Evolutionary conservation across 1,140 invertebrate genomes (phyloP), one percentile per base, ranked within the genome.

Genomic region (Pseudoatta argentina): DNA sequence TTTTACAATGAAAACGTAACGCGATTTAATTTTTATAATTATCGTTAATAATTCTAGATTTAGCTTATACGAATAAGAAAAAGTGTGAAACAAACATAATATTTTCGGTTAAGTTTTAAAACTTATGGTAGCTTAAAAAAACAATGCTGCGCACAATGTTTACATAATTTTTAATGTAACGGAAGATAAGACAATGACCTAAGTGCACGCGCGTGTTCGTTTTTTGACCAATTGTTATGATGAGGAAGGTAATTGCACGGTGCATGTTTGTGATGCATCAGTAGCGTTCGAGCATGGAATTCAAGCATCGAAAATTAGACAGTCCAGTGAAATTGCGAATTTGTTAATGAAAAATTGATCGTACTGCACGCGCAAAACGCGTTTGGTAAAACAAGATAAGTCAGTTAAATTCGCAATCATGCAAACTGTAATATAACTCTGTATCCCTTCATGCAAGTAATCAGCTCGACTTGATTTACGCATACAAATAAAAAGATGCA

Each of bases 261-360:
- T 63, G 71, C 69, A 73, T 30, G 44, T 64, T 88, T 89, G 85
- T 69, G 66, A 88, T 67, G 77, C 59, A 73, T 12, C 14, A 27
- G n/a, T 44, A 18, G 24, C 44, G n/a, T 78, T 76, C 63, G 59
- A 66, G 30, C 18, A 8, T 24, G 14, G 55, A 64, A 34, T n/a
- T 48, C 12, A 24, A 44, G 39, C 6, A 5, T 64, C 73, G 53
- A 48, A 88, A 88, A 88, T 64, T 59, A 82, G 5, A n/a, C 34
- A 73, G 8, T 27, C 51, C 12, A 24, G 21, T 66, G 66, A 34
- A 77, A 73, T 53, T 24, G 87, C 67, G 67, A 81, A 7, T 16
- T 76, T 39, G 69, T 76, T 86, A 64, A 24, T 53, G 61, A 88
- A 57, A 63, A 27, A 61, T 71, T 55, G 82, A 64, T 86, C 86